Percentiles rank a stretch among this genome's conserved stretches.
These are phyloP conservation scores for Hymenochirus boettgeri DNA, from an alignment of 2,113 vertebrate species.

Conservation along the genomic window DNA sequence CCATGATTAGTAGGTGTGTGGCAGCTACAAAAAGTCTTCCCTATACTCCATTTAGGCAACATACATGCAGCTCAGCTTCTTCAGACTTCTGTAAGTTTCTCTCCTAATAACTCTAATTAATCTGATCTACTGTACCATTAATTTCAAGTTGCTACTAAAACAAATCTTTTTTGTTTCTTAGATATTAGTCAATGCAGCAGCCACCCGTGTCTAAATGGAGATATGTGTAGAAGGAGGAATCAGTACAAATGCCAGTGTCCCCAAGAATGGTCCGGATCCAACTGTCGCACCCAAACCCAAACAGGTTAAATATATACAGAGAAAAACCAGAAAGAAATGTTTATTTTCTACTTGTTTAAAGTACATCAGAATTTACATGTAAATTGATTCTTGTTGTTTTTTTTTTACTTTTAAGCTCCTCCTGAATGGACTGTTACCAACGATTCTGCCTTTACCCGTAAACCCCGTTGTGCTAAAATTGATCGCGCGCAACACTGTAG, in stretches of 20 bases:
- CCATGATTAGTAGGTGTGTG: too few relatives aligned
- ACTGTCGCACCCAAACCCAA: slow-evolving; percentile 81
- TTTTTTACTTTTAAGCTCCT: slow-evolving; percentile 62
- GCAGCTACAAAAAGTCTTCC: too few relatives aligned
- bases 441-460: slow-evolving; percentile 79
- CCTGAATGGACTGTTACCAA: slow-evolving; percentile 69
- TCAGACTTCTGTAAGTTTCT: too few relatives aligned
- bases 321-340: too few relatives aligned
- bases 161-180: slow-evolving; percentile 45
- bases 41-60: too few relatives aligned
- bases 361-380: too few relatives aligned
- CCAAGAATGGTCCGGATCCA: slow-evolving; percentile 74
- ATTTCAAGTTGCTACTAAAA: neutral
- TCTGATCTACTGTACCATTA: neutral
- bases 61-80: too few relatives aligned
- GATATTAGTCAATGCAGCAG: slow-evolving; percentile 75
- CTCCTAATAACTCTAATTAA: too few relatives aligned
- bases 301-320: slow-evolving; percentile 63
- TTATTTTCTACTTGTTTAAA: too few relatives aligned
- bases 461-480: slow-evolving; percentile 81
- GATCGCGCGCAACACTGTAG: slow-evolving; percentile 85
- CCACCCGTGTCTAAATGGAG: slow-evolving; percentile 87
- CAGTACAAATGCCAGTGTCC: slow-evolving; percentile 83
- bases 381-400: neutral
- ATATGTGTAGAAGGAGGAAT: slow-evolving; percentile 77